Conservation (phyloP, 2,113 vertebrate species). For the Cavia porcellus region DNA sequence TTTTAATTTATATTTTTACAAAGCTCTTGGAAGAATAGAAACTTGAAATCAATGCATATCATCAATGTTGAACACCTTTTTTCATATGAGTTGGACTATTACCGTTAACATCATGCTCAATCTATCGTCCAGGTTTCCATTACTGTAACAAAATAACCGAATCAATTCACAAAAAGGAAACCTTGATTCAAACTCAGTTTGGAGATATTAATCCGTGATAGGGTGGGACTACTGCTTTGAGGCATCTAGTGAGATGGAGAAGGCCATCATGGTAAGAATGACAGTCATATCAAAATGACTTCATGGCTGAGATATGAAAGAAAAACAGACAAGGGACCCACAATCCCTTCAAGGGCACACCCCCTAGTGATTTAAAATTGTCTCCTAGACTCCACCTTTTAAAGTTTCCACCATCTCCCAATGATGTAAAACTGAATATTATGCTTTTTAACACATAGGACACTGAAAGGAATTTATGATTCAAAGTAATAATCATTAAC, state of each 20-base stretch:
- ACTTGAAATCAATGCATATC: background rate
- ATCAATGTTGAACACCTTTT: background rate
- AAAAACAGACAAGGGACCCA: background rate
- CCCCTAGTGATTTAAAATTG: background rate
- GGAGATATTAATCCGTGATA: background rate
- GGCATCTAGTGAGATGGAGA: background rate
- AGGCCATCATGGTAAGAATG: background rate
- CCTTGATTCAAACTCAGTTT: background rate
- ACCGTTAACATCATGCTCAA: background rate
- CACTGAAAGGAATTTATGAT: background rate
- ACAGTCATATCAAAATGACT: accelerated
- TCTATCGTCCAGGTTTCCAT: background rate
- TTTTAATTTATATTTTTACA: background rate
- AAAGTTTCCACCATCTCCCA: background rate
- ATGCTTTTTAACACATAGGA: background rate
- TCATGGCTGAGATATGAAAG: background rate
- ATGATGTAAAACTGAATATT: background rate
- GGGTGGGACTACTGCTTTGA: background rate
- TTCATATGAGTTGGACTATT: accelerated
- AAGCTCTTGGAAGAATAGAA: background rate
- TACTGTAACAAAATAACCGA: background rate
- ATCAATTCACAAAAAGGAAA: background rate
- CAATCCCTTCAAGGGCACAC: background rate
- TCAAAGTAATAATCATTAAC: background rate
- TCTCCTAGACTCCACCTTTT: background rate